Conservation (phyloP, 2,113 vertebrate species). For the Bostrychus sinensis region DNA sequence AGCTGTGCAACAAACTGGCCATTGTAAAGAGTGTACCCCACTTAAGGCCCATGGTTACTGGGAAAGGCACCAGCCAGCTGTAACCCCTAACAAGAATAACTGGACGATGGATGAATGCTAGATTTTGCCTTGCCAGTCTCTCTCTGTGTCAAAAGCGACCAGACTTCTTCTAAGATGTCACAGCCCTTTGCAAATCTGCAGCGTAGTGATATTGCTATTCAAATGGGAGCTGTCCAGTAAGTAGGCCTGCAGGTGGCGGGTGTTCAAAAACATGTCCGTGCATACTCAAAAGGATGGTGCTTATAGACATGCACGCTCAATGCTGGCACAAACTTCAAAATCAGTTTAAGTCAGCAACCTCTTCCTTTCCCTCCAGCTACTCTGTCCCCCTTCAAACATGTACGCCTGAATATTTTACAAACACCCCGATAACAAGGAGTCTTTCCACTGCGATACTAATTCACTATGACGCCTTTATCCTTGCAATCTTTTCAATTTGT, state of each 20-base stretch:
- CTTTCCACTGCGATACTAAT: slow-evolving; percentile 62
- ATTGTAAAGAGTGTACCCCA: too few species aligned
- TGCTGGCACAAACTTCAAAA: slow-evolving; percentile 36
- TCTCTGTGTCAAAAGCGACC: slow-evolving; percentile 26
- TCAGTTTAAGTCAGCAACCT: slow-evolving; percentile 47
- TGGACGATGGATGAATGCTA: neutral
- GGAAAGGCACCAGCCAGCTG: too few species aligned
- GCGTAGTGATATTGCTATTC: slow-evolving; percentile 33
- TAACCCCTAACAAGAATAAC: too few species aligned
- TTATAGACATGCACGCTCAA: slow-evolving; percentile 38
- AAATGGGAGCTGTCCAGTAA: slow-evolving; percentile 30
- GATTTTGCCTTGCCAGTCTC: slow-evolving; percentile 19
- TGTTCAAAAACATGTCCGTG: slow-evolving; percentile 11
- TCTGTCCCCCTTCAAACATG: slow-evolving; percentile 4
- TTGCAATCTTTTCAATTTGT: slow-evolving; percentile 78
- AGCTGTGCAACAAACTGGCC: too few species aligned
- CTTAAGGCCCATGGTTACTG: too few species aligned
- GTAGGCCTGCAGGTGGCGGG: slow-evolving; percentile 39
- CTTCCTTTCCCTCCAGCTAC: slow-evolving; percentile 35
- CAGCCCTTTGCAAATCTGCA: slow-evolving; percentile 32
- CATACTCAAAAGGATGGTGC: slow-evolving; percentile 9
- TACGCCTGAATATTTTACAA: slow-evolving; percentile 68
- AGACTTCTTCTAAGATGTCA: slow-evolving; percentile 31
- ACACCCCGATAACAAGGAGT: slow-evolving; percentile 60
- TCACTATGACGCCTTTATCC: slow-evolving; percentile 71